phyloP scores from a whole-genome alignment of 1,140 invertebrate genomes.

The Lordiphosa mommai region DNA sequence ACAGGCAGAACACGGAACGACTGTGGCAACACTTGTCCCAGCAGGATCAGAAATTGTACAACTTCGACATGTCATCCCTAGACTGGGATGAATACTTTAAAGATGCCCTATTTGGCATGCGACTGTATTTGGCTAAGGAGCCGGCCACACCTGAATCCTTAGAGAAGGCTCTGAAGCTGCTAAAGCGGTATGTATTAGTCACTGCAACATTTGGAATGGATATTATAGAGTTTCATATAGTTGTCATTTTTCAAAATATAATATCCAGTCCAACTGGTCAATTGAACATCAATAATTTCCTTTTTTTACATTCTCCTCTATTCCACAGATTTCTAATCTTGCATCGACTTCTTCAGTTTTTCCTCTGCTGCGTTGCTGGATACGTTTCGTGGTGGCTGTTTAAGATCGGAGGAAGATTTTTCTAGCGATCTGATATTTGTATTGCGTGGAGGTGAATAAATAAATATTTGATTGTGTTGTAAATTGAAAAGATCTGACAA shows the following conservation, averaged over 20 bases:
- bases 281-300: too few species aligned
- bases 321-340: not conserved
- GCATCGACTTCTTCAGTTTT: slow-evolving; percentile 1
- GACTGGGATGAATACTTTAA: slow-evolving; percentile 84
- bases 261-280: too few species aligned
- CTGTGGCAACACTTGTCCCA: slow-evolving; percentile 82
- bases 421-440: not conserved
- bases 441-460: not conserved
- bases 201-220: too few species aligned
- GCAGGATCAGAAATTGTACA: slow-evolving; percentile 84
- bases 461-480: too few species aligned
- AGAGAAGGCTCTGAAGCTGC: slow-evolving; percentile 48
- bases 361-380: not conserved
- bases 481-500: not conserved
- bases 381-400: too few species aligned
- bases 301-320: not conserved
- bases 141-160: too few species aligned
- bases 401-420: not conserved
- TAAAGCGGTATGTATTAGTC: slow-evolving; percentile 22
- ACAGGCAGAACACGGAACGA: slow-evolving; percentile 82
- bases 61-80: slow-evolving; percentile 84
- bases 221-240: too few species aligned
- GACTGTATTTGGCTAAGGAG: slow-evolving; percentile 85
- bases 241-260: too few species aligned
- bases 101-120: slow-evolving; percentile 83